Evolutionary conservation across 2,888 invertebrate genomes (phyloP), one percentile per base, ranked within the genome.

Genomic region (Kryphioiulus occultus): DNA sequence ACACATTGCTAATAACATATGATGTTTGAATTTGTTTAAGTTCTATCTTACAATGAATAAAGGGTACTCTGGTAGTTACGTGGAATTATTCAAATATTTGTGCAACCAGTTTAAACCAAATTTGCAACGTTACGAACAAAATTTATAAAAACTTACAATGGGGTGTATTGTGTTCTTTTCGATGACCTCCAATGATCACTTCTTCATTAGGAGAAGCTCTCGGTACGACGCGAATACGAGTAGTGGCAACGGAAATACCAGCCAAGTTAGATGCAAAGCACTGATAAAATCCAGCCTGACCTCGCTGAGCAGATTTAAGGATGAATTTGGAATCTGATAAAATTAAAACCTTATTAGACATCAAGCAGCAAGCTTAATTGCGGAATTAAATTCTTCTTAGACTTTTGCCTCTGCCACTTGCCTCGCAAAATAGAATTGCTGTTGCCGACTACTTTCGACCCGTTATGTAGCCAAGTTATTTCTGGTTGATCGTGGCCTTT

Each of bases 221-320:
- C 17, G 97, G 96, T 90, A 95, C 95, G 0, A 98, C 96, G 88
- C 94, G 95, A 85, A 97, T 93, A 89, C 95, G 93, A 87, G 95
- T 95, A 30, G 94, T 94, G 87, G 94, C 94, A 90, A 89, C 91
- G 88, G 89, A 90, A 89, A 96, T 95, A 19, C 96, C 96, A 7
- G 96, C 94, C 68, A 93, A 92, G 91, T 97, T 97, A 89, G 95
- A 95, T 0, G 96, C 97, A 91, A 98, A 96, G 92, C 97, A 97
- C 91, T 98, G 98, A 87, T 97, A 95, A 88, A 97, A 95, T 2
- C 98, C 98, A 0, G 97, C 97, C 91, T 98, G 97, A 3, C 94
- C 94, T 91, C 97, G 96, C 92, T 96, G 95, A 0, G 96, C 95
- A 12, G 94, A 94, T 3, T 93, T 93, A 89, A 96, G 94, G 88